Base-by-base conservation (phyloP, 2,113 vertebrate genomes). In the Empidonax traillii region DNA sequence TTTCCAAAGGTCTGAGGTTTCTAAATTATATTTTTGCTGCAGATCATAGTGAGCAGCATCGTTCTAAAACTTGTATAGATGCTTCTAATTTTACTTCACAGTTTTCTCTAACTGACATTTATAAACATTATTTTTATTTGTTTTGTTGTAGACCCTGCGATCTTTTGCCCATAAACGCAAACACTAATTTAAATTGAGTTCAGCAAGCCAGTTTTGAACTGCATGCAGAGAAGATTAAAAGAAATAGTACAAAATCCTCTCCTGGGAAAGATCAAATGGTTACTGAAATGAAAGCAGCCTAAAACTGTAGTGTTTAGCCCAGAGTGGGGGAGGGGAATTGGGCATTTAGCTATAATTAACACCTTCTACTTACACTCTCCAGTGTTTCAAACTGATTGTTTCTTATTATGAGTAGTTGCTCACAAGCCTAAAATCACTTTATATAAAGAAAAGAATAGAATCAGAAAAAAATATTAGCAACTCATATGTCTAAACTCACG, bases 181-280 rank as follows among this genome's bases (percentile, higher is more conserved):
- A 95, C 46, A 35, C 81, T 95, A 93, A 79, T 61, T 89, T 86
- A 96, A 96, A 94, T 84, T 77, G 69, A 95, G 85, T 94, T 96
- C 93, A 88, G 90, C 27, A 59, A 96, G 82, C 69, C 89, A 87
- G 84, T 96, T 94, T 93, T 85, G 89, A 96, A 88, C 55, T 90
- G 69, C 93, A 84, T 80, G 86, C 62, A 81, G 96, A 89, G 94
- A 96, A 95, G 97, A 97, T 97, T 85, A 97, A 97, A 97, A 97
- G 96, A 96, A 97, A 93, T 83, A 71, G 91, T 79, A 88, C 59
- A 69, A 66, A 95, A 92, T 91, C 80, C 79, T 97, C 96, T 95
- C 94, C 76, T 94, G 95, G 96, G 97, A 96, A 93, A 95, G 93
- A 97, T 97, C 94, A 97, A 97, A 97, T 96, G 52, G 79, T 94